These are phyloP conservation scores for Tenthredo distinguenda DNA, from an alignment of 2,888 invertebrate genomes.

Conservation along the genomic window DNA sequence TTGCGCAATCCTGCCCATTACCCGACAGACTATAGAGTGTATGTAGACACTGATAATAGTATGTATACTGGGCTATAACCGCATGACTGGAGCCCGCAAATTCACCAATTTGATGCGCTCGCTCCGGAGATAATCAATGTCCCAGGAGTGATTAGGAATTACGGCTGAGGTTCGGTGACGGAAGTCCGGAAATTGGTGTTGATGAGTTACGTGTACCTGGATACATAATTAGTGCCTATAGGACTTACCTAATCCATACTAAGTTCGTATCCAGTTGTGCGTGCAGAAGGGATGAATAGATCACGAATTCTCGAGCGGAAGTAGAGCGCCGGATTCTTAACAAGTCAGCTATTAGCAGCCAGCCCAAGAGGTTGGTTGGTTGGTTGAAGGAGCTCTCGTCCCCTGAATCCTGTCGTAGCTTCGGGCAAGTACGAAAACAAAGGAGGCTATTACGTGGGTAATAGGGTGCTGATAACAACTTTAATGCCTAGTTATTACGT, in stretches of 20 bases:
- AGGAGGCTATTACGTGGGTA: constrained; percentile 66
- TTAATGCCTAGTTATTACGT: constrained; percentile 62
- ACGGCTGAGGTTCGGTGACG: constrained; percentile 27
- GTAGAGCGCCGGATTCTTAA: constrained; percentile 8
- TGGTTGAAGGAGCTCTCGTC: constrained; percentile 20
- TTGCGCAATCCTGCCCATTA: constrained; percentile 13
- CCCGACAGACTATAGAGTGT: constrained; percentile 4
- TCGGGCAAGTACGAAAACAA: constrained; percentile 60
- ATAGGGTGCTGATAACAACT: constrained; percentile 67
- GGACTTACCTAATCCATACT: not conserved
- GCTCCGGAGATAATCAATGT: constrained; percentile 50
- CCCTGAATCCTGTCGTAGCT: constrained; percentile 18
- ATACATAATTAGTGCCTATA: not conserved
- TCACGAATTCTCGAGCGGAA: not conserved
- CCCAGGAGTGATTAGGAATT: constrained; percentile 42
- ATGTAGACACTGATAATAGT: not conserved
- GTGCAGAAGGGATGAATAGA: not conserved
- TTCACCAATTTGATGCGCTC: constrained; percentile 8
- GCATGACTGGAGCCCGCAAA: not conserved
- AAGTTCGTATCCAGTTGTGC: not conserved
- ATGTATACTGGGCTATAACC: not conserved
- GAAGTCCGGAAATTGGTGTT: constrained; percentile 35
- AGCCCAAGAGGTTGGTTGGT: constrained; percentile 10
- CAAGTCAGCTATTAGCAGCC: constrained; percentile 8
- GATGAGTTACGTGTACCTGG: not conserved